Evolutionary conservation across 2,797 vertebrate genomes (phyloP), one percentile per base, ranked within the genome.

Genomic region (Discoglossus pictus): DNA sequence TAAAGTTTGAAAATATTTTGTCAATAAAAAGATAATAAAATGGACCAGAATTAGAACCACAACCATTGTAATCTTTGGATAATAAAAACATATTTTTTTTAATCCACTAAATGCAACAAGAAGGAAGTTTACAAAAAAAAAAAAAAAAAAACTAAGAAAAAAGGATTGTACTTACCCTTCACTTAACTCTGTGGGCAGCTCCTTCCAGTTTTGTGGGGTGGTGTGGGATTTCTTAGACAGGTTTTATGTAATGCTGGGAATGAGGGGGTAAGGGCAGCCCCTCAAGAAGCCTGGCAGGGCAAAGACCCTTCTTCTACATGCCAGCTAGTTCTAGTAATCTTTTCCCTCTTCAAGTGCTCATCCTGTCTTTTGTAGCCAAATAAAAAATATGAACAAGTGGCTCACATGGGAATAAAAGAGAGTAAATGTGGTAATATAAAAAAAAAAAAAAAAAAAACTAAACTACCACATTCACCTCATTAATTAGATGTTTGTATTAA

Each of bases 381-480:
- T 5, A 36, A 1, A 34, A 21, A 42, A 31, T 24, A 20, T 16
- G 12, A 58, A 36, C 36, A 18, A 23, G 9, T 13, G 2, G 52
- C 24, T 64, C 61, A 71, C 68, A 71, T 71, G 36, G 25, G 60
- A 18, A 2, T 4, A 53, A 65, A 80, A 75, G 31, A 62, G 75
- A 78, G 86, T 5, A n/a, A n/a, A 10, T 31, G 25, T 4, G 42
- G 20, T 6, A 50, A 31, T 6, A 8, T 8, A 34, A 6, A 20
- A 40, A 46, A 42, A 73, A 77, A 86, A 85, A 82, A 84, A 79
- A 80, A 88, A 79, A 89, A 79, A 81, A 87, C 76, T 25, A 11
- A 10, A 36, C 80, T 72, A 75, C 88, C 85, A 86, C 82, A 83
- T 92, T 98, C 95, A 97, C 93, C 96, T 98, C 96, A 98, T 98